Percentiles rank a stretch among this genome's conserved stretches.
These are phyloP conservation scores for Sebastes glaucus DNA, from an alignment of 2,797 vertebrate species.

Conservation along the genomic window DNA sequence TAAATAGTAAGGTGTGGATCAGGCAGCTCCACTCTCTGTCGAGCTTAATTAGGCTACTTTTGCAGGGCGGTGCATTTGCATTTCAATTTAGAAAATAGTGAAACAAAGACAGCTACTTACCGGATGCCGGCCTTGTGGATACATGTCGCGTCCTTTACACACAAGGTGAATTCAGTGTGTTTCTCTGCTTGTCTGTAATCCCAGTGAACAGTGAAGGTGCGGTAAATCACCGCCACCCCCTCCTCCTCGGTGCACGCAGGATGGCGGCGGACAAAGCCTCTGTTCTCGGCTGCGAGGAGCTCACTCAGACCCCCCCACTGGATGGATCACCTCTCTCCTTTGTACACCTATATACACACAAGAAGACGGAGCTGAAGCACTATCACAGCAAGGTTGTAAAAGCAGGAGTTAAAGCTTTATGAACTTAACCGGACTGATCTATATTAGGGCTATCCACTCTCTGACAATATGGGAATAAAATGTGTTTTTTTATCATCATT, in stretches of 20 bases:
- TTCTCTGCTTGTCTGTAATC: constrained; percentile 62
- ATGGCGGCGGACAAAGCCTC: constrained; percentile 82
- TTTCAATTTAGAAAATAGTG: constrained; percentile 56
- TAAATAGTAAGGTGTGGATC: constrained; percentile 73
- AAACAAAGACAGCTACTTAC: constrained; percentile 81
- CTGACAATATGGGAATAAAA: not conserved
- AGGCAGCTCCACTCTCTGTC: constrained; percentile 49
- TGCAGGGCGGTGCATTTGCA: constrained; percentile 50
- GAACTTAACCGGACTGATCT: constrained; percentile 14
- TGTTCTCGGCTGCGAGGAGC: constrained; percentile 59
- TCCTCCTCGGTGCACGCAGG: constrained; percentile 70
- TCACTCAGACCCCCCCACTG: constrained; percentile 61
- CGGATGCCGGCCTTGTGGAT: constrained; percentile 96
- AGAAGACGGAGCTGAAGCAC: constrained; percentile 37
- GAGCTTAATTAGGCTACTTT: constrained; percentile 63
- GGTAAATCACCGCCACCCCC: constrained; percentile 79
- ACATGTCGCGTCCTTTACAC: constrained; percentile 85
- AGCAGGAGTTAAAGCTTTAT: not conserved
- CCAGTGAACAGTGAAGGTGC: constrained; percentile 76
- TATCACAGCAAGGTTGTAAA: not conserved
- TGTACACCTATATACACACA: constrained; percentile 58
- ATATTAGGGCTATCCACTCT: not conserved
- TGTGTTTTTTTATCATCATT: not conserved
- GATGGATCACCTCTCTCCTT: constrained; percentile 56
- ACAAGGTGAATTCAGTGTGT: constrained; percentile 60